phyloP scores from a whole-genome alignment of 2,113 vertebrate genomes.

The Carassius carassius region DNA sequence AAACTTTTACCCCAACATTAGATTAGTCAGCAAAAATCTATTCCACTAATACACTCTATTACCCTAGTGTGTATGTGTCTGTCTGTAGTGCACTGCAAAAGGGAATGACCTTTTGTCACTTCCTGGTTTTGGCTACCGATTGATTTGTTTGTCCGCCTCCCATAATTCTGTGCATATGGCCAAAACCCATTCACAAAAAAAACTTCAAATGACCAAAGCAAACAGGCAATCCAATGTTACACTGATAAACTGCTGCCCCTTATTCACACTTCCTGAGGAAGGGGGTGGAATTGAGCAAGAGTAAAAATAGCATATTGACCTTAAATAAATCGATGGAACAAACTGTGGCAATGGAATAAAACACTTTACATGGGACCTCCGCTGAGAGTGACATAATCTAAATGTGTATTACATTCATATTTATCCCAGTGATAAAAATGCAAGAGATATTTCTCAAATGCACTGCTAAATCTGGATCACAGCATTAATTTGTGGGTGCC shows the following conservation, averaged over 20 bases:
- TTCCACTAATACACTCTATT: slow-evolving; percentile 34
- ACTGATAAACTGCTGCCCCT: slow-evolving; percentile 19
- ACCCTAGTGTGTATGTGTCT: slow-evolving; percentile 42
- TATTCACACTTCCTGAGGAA: slow-evolving; percentile 11
- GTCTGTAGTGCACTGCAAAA: background rate
- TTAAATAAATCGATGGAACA: slow-evolving; percentile 28
- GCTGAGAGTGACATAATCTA: background rate
- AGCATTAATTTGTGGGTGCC: background rate
- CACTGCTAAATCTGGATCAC: background rate
- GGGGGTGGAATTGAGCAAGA: slow-evolving; percentile 6
- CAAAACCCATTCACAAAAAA: slow-evolving; percentile 4
- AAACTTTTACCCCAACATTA: slow-evolving; percentile 60
- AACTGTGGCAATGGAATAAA: slow-evolving; percentile 29
- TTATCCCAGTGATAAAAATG: background rate
- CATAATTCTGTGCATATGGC: slow-evolving; percentile 27
- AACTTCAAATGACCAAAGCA: slow-evolving; percentile 45
- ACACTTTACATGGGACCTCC: background rate
- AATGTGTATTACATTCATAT: slow-evolving; percentile 15
- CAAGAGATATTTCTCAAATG: background rate
- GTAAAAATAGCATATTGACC: slow-evolving; percentile 39
- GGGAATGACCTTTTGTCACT: slow-evolving; percentile 59
- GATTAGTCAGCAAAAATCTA: slow-evolving; percentile 70
- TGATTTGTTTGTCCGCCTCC: background rate
- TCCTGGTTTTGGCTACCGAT: slow-evolving; percentile 41
- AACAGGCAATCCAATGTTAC: slow-evolving; percentile 56